Conservation (phyloP, 2,113 vertebrate species). For the Condylura cristata region DNA sequence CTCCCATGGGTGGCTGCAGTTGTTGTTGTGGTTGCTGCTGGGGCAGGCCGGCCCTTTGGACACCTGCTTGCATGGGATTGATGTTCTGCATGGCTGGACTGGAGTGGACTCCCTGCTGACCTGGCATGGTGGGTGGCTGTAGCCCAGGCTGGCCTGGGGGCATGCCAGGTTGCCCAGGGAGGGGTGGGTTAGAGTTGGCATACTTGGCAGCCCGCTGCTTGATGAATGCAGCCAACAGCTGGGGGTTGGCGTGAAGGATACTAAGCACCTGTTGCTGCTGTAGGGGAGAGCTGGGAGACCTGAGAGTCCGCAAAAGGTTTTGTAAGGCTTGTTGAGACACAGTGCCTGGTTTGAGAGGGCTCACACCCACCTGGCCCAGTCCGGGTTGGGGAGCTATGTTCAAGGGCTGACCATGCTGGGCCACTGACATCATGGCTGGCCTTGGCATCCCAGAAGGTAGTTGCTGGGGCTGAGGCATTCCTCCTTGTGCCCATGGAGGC, state of each 20-base stretch:
- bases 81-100: conserved; percentile 87
- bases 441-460: conserved; percentile 91
- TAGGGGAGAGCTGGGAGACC: conserved; percentile 90
- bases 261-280: conserved; percentile 97
- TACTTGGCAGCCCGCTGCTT: conserved; percentile 96
- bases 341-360: conserved; percentile 87
- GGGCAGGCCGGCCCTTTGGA: conserved; percentile 86
- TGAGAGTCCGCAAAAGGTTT: conserved; percentile 89
- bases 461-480: conserved; percentile 90
- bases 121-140: conserved; percentile 84
- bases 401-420: conserved; percentile 91
- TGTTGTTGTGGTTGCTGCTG: conserved; percentile 83
- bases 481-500: conserved; percentile 89
- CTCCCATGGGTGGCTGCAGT: conserved; percentile 86
- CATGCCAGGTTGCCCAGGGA: conserved; percentile 85
- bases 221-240: conserved; percentile 97
- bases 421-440: conserved; percentile 93
- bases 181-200: conserved; percentile 86
- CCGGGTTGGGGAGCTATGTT: conserved; percentile 89
- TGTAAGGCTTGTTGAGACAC: conserved; percentile 91
- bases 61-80: conserved; percentile 86
- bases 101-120: conserved; percentile 87
- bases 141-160: conserved; percentile 85
- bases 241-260: conserved; percentile 98
- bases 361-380: conserved; percentile 88